A percentile compares a stretch with the other conserved stretches of the same genome.
These are phyloP conservation scores for Anser cygnoides DNA, from an alignment of 2,113 vertebrate species.

Conservation along the genomic window DNA sequence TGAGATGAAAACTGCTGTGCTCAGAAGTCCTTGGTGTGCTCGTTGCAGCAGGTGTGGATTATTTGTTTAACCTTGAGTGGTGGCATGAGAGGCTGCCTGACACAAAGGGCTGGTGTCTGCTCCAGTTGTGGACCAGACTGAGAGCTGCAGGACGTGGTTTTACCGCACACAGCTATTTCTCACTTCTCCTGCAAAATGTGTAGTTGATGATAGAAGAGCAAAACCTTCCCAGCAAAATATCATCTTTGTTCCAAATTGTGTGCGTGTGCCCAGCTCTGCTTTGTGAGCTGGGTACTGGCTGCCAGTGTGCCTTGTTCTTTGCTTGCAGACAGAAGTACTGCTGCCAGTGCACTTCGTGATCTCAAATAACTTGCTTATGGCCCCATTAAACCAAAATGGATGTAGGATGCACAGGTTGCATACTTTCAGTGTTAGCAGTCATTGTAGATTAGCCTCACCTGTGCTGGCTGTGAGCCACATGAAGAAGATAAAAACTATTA, in stretches of 20 bases:
- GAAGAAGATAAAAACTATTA: not conserved
- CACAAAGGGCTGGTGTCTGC: accelerated
- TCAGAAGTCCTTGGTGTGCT: accelerated
- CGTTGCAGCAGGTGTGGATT: not conserved
- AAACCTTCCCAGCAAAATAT: accelerated
- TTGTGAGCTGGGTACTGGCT: not conserved
- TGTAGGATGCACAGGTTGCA: not conserved
- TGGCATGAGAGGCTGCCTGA: not conserved
- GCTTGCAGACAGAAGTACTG: not conserved
- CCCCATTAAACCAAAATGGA: not conserved
- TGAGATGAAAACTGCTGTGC: not conserved
- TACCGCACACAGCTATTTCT: accelerated
- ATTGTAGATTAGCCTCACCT: accelerated
- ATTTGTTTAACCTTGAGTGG: not conserved
- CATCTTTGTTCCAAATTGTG: accelerated
- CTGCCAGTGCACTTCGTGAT: accelerated
- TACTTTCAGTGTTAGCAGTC: not conserved
- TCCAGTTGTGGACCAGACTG: accelerated
- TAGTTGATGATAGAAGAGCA: accelerated
- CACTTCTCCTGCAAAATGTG: not conserved
- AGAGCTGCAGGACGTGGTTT: not conserved
- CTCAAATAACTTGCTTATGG: not conserved
- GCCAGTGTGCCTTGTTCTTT: accelerated
- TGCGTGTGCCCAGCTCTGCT: not conserved
- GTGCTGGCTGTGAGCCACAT: not conserved